These are phyloP conservation scores for Bubalus kerabau DNA, from an alignment of 2,113 vertebrate species.

Conservation along the genomic window DNA sequence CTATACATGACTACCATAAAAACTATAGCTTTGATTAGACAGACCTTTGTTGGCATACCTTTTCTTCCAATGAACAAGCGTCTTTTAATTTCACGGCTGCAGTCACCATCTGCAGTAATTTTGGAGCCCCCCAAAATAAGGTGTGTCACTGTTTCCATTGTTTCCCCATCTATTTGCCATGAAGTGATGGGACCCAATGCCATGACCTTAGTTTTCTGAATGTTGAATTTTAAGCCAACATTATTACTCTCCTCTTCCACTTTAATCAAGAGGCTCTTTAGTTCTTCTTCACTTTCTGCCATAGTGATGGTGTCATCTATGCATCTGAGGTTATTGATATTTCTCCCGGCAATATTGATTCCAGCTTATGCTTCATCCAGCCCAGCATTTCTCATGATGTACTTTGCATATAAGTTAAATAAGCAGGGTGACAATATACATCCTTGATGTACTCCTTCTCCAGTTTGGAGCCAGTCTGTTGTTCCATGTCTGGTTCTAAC, in stretches of 20 bases:
- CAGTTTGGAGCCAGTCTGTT: not conserved
- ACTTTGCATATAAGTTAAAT: not conserved
- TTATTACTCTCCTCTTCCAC: not conserved
- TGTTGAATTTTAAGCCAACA: not conserved
- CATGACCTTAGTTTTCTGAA: not conserved
- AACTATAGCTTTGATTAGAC: not conserved
- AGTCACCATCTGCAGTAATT: not conserved
- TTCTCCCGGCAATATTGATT: not conserved
- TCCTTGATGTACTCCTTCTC: not conserved
- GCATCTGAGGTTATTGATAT: not conserved
- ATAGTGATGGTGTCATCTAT: not conserved
- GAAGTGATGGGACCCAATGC: not conserved
- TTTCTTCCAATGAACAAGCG: not conserved
- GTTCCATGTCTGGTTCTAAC: not conserved
- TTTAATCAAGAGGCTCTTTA: not conserved
- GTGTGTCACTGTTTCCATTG: not conserved
- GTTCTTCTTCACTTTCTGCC: not conserved
- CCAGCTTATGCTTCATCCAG: not conserved
- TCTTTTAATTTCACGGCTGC: not conserved
- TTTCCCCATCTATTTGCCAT: not conserved
- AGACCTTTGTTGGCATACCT: not conserved
- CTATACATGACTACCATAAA: not conserved
- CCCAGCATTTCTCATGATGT: not conserved
- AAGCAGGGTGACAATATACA: not conserved
- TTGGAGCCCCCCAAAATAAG: not conserved